Evolutionary conservation across 2,888 invertebrate species (phyloP).

Genomic region (Noctuana brunneofusca): DNA sequence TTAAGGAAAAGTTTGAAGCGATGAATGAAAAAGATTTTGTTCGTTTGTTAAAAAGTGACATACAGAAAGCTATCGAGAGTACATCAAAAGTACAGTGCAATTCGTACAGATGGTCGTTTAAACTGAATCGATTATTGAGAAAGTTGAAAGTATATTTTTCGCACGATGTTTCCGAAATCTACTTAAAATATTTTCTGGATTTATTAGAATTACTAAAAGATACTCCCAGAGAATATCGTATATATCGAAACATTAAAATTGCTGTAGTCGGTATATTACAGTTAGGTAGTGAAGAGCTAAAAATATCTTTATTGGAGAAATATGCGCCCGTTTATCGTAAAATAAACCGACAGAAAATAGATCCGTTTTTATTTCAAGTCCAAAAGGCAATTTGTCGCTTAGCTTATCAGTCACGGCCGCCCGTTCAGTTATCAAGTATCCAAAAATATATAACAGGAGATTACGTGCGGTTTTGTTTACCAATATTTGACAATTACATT

Average conservation of each 20-base stretch:
- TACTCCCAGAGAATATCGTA: background rate
- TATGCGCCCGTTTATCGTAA: slow-evolving; percentile 50
- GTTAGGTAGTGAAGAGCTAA: slow-evolving; percentile 46
- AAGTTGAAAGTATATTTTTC: slow-evolving; percentile 59
- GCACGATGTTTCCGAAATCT: slow-evolving; percentile 51
- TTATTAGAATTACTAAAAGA: slow-evolving; percentile 38
- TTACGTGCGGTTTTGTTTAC: slow-evolving; percentile 53
- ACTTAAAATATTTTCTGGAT: slow-evolving; percentile 45
- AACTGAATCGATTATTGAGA: slow-evolving; percentile 47
- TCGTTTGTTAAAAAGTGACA: slow-evolving; percentile 45
- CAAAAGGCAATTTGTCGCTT: slow-evolving; percentile 58
- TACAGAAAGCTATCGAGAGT: slow-evolving; percentile 38
- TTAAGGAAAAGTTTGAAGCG: slow-evolving; percentile 24
- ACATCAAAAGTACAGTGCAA: slow-evolving; percentile 37
- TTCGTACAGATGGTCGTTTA: slow-evolving; percentile 33
- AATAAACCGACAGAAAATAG: slow-evolving; percentile 48
- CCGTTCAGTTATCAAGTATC: slow-evolving; percentile 49
- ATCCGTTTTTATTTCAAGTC: slow-evolving; percentile 42
- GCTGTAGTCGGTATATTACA: slow-evolving; percentile 53
- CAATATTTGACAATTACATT: slow-evolving; percentile 53
- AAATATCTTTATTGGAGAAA: slow-evolving; percentile 49
- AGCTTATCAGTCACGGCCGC: slow-evolving; percentile 52
- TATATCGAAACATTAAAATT: slow-evolving; percentile 30
- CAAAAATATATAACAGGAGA: slow-evolving; percentile 56
- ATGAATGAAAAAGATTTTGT: slow-evolving; percentile 36